Evolutionary conservation across 2,888 invertebrate species (phyloP).

Genomic region (Cerastoderma edule): DNA sequence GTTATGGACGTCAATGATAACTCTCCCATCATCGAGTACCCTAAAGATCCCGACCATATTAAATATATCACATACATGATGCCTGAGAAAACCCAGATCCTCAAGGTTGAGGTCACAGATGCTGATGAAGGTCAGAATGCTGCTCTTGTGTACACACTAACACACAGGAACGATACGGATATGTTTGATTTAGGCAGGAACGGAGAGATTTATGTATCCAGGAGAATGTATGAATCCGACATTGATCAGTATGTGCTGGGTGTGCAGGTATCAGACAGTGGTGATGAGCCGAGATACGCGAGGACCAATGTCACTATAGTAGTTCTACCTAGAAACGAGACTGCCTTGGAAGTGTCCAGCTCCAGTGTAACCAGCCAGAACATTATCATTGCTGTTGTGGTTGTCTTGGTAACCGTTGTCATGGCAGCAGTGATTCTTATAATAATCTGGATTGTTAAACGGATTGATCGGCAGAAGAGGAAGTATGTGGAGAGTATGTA

Average conservation of each 20-base stretch:
- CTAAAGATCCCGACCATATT: slow-evolving; percentile 67
- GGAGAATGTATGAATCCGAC: slow-evolving; percentile 55
- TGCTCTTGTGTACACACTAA: slow-evolving; percentile 65
- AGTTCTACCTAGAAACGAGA: slow-evolving; percentile 63
- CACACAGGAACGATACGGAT: slow-evolving; percentile 64
- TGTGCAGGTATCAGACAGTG: slow-evolving; percentile 71
- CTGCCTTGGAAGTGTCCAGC: slow-evolving; percentile 33
- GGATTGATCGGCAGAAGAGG: slow-evolving; percentile 66
- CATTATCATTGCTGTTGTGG: slow-evolving; percentile 71
- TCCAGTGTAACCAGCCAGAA: slow-evolving; percentile 56
- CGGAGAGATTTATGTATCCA: slow-evolving; percentile 60
- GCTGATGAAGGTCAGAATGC: slow-evolving; percentile 72
- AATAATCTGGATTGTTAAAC: slow-evolving; percentile 70
- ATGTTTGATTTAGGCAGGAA: slow-evolving; percentile 64
- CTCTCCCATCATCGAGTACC: slow-evolving; percentile 74
- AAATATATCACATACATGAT: slow-evolving; percentile 69
- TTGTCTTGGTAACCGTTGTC: slow-evolving; percentile 71
- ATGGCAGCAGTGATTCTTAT: slow-evolving; percentile 72
- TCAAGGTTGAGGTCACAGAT: slow-evolving; percentile 68
- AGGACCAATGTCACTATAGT: slow-evolving; percentile 59
- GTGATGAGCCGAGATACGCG: slow-evolving; percentile 57
- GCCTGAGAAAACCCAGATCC: slow-evolving; percentile 66
- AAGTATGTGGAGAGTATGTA: slow-evolving; percentile 50
- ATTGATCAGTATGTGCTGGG: slow-evolving; percentile 63
- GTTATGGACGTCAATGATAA: slow-evolving; percentile 80